Base-by-base conservation (phyloP, 2,888 invertebrate species). In the Mamestra brassicae region DNA sequence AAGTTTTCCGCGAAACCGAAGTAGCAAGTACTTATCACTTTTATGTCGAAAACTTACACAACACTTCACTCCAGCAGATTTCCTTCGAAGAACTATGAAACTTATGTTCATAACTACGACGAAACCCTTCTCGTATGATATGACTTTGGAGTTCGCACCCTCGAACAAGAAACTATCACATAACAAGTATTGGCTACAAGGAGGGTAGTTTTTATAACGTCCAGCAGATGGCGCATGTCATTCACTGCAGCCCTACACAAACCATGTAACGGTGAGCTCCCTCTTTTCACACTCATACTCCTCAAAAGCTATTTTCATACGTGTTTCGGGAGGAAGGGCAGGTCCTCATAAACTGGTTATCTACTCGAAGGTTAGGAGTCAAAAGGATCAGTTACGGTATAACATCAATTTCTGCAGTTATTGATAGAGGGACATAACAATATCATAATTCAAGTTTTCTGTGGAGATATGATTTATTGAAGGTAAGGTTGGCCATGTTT, bases 161-260 rank as follows among this genome's bases (percentile, higher is more conserved):
- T 93, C 94, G 93, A 77, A 94, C 94, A 95, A 93, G 95, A 93
- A 94, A 95, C 94, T 94, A 94, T 93, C 93, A 90, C 92, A 90
- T 89, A 90, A 94, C 94, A 94, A 93, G 89, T 93, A 93, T 90
- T 92, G 91, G 90, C 89, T 89, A 91, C 89, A 91, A 92, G 94
- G 94, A 93, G 95, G 95, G 95, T 94, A 88, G 93, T 93, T 95
- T 95, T 96, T 96, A 96, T 96, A 92, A 94, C 94, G 88, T 89
- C 85, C 92, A 89, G 92, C 96, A 96, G 95, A 95, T 96, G 96
- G 91, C 93, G 94, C 91, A 90, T 94, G 95, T 95, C 96, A 95
- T 95, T 95, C 93, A 92, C 90, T 94, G 94, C 93, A 94, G 92
- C 93, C 93, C 92, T 89, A 80, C 80, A 88, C 84, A 69, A 70